Conservation (phyloP, 2,797 vertebrate species). For the Dendrocincla tyrannina region DNA sequence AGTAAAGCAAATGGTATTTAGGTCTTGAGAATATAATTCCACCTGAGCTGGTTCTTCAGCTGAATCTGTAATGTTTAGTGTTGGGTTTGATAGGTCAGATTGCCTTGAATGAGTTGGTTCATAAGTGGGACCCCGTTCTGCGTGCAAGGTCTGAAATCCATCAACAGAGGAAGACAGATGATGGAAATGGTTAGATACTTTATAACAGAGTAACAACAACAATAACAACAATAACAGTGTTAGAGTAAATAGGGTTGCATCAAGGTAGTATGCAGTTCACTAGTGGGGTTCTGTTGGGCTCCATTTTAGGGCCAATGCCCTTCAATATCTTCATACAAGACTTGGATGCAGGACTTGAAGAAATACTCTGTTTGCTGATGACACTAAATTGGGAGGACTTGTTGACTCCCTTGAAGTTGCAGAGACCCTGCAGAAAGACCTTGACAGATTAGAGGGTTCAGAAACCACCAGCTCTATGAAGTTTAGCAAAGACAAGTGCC, state of each 20-base stretch:
- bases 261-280: not conserved
- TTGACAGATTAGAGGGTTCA: not conserved
- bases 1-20: not conserved
- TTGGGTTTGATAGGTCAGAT: not conserved
- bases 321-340: not conserved
- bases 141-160: not conserved
- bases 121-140: not conserved
- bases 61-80: not conserved
- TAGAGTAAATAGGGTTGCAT: not conserved
- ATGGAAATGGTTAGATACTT: not conserved
- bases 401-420: not conserved
- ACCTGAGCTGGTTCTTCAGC: not conserved
- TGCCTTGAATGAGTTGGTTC: not conserved
- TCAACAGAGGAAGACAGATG: not conserved
- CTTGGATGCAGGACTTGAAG: not conserved
- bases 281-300: not conserved
- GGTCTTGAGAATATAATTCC: constrained; percentile 23
- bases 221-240: not conserved
- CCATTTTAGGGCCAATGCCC: not conserved
- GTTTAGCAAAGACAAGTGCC: not conserved
- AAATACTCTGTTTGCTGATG: not conserved
- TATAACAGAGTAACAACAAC: not conserved
- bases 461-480: not conserved
- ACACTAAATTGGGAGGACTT: not conserved
- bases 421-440: not conserved